Percentiles rank a stretch among this genome's conserved stretches.
These are phyloP conservation scores for Drosophila macrospina DNA, from an alignment of 2,888 invertebrate genomes.

Conservation along the genomic window DNA sequence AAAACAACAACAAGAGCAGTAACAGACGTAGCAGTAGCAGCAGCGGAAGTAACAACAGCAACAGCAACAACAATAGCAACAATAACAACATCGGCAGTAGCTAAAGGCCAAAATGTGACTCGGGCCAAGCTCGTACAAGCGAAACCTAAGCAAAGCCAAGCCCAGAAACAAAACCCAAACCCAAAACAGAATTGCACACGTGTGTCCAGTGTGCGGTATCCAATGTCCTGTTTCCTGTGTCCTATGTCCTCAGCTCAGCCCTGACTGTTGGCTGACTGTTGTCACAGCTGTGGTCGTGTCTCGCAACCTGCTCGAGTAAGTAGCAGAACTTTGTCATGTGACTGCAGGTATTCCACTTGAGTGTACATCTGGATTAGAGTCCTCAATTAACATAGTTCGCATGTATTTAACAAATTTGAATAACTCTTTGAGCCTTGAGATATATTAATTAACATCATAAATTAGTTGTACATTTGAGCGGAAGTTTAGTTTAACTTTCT, in stretches of 20 bases:
- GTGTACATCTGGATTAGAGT: conserved; percentile 1
- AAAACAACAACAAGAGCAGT: conserved; percentile 38
- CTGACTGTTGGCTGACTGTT: conserved; percentile 27
- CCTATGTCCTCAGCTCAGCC: conserved; percentile 21
- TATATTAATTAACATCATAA: not conserved
- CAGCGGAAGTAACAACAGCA: conserved; percentile 25
- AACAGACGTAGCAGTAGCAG: conserved; percentile 15
- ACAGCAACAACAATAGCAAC: conserved; percentile 19
- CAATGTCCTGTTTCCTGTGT: conserved; percentile 50
- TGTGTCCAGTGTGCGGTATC: conserved; percentile 53
- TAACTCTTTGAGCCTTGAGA: not conserved
- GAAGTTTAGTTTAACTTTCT: too few species aligned
- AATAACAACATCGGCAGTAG: conserved; percentile 36
- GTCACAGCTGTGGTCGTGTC: conserved; percentile 38
- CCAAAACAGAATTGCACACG: conserved; percentile 43
- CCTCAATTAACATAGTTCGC: not conserved
- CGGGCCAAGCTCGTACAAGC: conserved; percentile 41
- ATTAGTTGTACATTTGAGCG: not conserved
- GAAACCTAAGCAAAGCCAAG: conserved; percentile 51
- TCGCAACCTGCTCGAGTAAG: conserved; percentile 20
- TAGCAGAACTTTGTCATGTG: conserved; percentile 26
- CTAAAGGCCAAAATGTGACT: conserved; percentile 41
- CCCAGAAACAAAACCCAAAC: not conserved
- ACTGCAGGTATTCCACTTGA: conserved; percentile 42
- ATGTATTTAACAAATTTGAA: not conserved